phyloP scores from a whole-genome alignment of 2,888 invertebrate species.

The Acronicta alni region DNA sequence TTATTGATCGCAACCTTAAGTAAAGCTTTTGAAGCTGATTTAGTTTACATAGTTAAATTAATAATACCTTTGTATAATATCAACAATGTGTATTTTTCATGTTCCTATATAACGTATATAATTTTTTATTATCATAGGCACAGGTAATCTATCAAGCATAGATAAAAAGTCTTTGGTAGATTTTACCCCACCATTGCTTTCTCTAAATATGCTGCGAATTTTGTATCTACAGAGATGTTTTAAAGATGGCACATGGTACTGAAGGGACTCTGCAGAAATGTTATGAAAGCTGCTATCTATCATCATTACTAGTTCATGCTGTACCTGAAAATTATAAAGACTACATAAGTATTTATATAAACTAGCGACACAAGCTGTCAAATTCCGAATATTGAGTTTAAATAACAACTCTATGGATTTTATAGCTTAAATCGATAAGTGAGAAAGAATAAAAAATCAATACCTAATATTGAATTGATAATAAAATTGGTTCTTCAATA shows the following conservation, averaged over 20 bases:
- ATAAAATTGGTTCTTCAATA: too few species aligned
- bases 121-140: constrained; percentile 70
- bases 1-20: constrained; percentile 45
- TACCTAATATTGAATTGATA: too few species aligned
- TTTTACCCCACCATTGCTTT: constrained; percentile 54
- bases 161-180: constrained; percentile 70
- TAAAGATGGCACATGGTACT: constrained; percentile 68
- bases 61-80: constrained; percentile 28
- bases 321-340: constrained; percentile 68
- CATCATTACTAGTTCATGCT: constrained; percentile 67
- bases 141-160: constrained; percentile 65
- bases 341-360: not conserved
- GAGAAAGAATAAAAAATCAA: too few species aligned
- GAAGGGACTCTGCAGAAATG: constrained; percentile 61
- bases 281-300: constrained; percentile 63
- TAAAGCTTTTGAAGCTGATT: constrained; percentile 39
- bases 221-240: constrained; percentile 76
- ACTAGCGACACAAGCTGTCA: not conserved
- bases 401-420: too few species aligned
- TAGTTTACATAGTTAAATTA: constrained; percentile 21
- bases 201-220: constrained; percentile 69
- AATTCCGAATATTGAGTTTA: not conserved
- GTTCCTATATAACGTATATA: constrained; percentile 72
- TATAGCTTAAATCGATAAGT: too few species aligned
- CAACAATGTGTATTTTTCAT: constrained; percentile 13